Base-by-base conservation (phyloP, 2,888 invertebrate species). In the Tigriopus californicus region DNA sequence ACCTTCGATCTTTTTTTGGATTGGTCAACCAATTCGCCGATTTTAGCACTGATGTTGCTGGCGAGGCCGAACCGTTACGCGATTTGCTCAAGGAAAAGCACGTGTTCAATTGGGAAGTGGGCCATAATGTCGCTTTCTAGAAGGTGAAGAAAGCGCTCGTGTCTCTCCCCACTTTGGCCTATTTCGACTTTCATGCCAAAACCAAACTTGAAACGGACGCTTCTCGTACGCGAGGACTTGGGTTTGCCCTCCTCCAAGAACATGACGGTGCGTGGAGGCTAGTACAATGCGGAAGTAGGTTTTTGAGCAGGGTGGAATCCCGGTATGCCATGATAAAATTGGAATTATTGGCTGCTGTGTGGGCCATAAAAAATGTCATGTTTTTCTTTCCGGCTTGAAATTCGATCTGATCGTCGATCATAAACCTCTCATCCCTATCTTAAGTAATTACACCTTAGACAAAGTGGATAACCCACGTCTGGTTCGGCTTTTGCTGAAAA, bases 311-410 rank as follows among this genome's bases (percentile, higher is more conserved):
- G 25, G 42, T 51, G 2, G 62, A 62, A 10, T 40, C 54, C n/a
- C 40, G 62, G 11, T 62, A 62, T 51, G 55, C 61, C 40, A 60
- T 56, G n/a, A n/a, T 58, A 1, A 61, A 63, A 58, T 48, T 63
- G 49, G 56, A 62, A 33, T n/a, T 61, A 1, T 5, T 57, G 8
- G 62, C 57, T 2, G 60, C 52, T 13, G 60, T 61, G 1, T 62
- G 60, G 58, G 60, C 53, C 11, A 12, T 60, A 22, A 5, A 11
- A 62, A 56, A 24, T 62, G 61, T 25, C 46, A 53, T 12, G 12
- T 46, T 15, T 61, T 24, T n/a, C 47, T 62, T 6, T n/a, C 33
- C 0, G 61, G 57, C 1, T 40, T 61, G 33, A 33, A 33, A 33
- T 33, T 33, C 8, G 33, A 33, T 33, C 33, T 61, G 1, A 25